Evolutionary conservation across 2,113 vertebrate species (phyloP), one percentile per base, ranked within the genome.

Genomic region (Oryzias javanicus): DNA sequence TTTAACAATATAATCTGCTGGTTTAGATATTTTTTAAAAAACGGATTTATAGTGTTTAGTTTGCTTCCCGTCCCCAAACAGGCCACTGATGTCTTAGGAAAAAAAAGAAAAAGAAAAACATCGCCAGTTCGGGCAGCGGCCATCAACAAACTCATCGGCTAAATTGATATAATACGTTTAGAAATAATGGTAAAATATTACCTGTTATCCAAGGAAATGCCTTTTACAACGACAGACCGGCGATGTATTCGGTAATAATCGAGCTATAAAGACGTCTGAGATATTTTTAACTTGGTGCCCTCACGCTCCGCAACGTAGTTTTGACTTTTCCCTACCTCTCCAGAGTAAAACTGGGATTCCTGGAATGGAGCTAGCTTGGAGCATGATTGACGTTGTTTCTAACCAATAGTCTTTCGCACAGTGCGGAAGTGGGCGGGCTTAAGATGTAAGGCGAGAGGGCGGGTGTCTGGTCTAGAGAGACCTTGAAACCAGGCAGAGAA

Each of bases 321-420:
- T 24, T n/a, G 16, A 65, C 10, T 35, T 19, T 72, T 81, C 76
- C 82, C 74, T 56, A 14, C 25, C 55, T 3, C 7, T 70, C 66
- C 27, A 16, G 6, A 41, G 29, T 3, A 46, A 35, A 70, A 58
- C 5, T 59, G 62, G 76, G 77, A 84, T 89, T 86, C 70, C 81
- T 76, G 88, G 86, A 85, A 88, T 2, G 44, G 3, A 55, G 49
- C 15, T 18, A 12, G 16, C 6, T 24, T 17, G 13, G n/a, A 25
- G 42, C 55, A 52, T 70, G 81, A 88, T 54, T 62, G 86, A 64
- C 76, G n/a, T 2, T 0, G 2, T 5, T 0, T 0, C 7, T 1
- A 35, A 41, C 85, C 87, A 89, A 89, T 85, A 6, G n/a, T 50
- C 22, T 60, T 66, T n/a, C 35, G 50, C 1, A 6, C 13, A 0